Base-by-base conservation (phyloP, 1,140 invertebrate genomes). In the Micrasema minimum region DNA sequence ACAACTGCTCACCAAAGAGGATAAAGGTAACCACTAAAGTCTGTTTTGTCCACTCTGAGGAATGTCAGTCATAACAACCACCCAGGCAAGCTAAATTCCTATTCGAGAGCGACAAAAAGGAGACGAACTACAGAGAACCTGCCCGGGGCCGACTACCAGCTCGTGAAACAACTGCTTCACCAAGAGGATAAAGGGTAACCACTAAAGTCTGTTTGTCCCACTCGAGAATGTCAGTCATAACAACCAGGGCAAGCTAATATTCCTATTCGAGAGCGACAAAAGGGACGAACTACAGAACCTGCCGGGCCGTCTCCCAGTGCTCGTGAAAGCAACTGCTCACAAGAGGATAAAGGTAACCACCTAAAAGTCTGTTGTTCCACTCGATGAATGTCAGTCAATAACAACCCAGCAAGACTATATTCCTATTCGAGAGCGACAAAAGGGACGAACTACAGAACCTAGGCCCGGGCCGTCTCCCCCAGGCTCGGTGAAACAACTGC, bases 41-140 rank as follows among this genome's bases (percentile, higher is more conserved):
- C n/a, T n/a, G n/a, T n/a, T n/a, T n/a, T n/a, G n/a, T n/a, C n/a
- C n/a, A n/a, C n/a, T n/a, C n/a, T n/a, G n/a, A n/a, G n/a, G n/a
- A n/a, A n/a, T n/a, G n/a, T n/a, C n/a, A n/a, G n/a, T n/a, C n/a
- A n/a, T n/a, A n/a, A n/a, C n/a, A n/a, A n/a, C n/a, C n/a, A n/a
- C n/a, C n/a, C n/a, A n/a, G n/a, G n/a, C n/a, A n/a, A n/a, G n/a
- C 87, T 0, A 80, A 87, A 0, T 87, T 88, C 76, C 79, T 88
- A 12, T 75, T 75, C 61, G 65, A 64, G 23, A 41, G 41, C 2
- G 59, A 45, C 10, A 9, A 46, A n/a, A 43, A 45, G 38, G n/a
- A n/a, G 67, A 62, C 16, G 45, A 35, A 22, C n/a, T 23, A 14
- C 45, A 23, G 31, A n/a, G n/a, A 26, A n/a, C n/a, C 51, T 12